Base-by-base conservation (phyloP, 2,888 invertebrate species). In the Periphyllus acericola region DNA sequence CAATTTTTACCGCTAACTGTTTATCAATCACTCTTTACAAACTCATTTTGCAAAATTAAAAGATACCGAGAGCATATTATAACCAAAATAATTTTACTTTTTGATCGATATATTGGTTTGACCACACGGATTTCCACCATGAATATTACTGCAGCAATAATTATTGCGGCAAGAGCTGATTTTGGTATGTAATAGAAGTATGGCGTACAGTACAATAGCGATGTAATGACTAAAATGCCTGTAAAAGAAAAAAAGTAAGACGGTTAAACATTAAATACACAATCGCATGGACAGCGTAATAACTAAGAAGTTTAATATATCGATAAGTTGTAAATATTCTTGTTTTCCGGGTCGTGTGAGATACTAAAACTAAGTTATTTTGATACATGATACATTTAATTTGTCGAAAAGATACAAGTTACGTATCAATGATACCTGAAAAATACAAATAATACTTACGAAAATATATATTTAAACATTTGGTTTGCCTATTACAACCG, bases 81-180 rank as follows among this genome's bases (percentile, higher is more conserved):
- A 93, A 75, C 6, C 1, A 68, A 29, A 68, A 68, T n/a, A 78
- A 72, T 66, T 60, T 83, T 92, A 96, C 96, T 96, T 92, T 96
- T 97, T 14, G 96, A 95, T 90, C 96, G 93, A 96, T 97, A 97
- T 95, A 97, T 96, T 0, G 96, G 96, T 90, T 94, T 95, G 82
- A 97, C 93, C 82, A 97, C 96, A 91, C 95, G 95, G 89, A 96
- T 95, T 92, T 97, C 97, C 29, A 97, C 95, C 97, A 97, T 97
- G 91, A 97, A 96, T 85, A 98, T 93, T 78, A 98, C 98, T 36
- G 98, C 98, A 68, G 96, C 95, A 90, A 98, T 97, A 91, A 98
- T 98, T 90, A 98, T 95, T 1, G 96, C 96, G 1, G 97, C 97
- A 90, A 98, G 92, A 6, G 96, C 94, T 17, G 97, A 94, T 91